Base-by-base conservation (phyloP, 2,113 vertebrate genomes). In the Hippocampus zosterae region DNA sequence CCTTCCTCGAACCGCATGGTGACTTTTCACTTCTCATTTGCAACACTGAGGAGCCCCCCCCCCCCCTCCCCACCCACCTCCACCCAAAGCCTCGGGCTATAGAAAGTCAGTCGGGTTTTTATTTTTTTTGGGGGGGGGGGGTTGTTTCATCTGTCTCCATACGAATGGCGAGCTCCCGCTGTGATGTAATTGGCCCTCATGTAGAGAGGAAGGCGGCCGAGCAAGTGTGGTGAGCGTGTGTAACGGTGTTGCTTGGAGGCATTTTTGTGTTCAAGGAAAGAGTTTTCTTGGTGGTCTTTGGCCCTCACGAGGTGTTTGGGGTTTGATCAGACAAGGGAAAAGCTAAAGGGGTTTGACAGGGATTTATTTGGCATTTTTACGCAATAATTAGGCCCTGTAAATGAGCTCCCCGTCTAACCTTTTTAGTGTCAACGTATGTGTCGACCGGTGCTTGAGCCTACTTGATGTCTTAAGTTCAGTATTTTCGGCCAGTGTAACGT, bases 261-360 rank as follows among this genome's bases (percentile, higher is more conserved):
- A 78, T 84, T 44, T 90, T 87, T 83, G 73, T 18, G 9, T 68
- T 80, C 71, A 82, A 82, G 71, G 68, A 57, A 27, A 57, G 25
- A 67, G n/a, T 61, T 75, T 85, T 81, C 11, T 67, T 12, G 84
- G 83, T 79, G 81, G 81, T 87, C 85, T 64, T 19, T 13, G 6
- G 29, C 8, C 63, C 37, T 65, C 75, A 60, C 29, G 60, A 75
- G 70, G 55, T 6, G 21, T 23, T 23, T n/a, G 80, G 72, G 65
- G 88, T 91, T 91, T 92, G 87, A 92, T 92, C 90, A 85, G 67
- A 84, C 83, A 11, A 40, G 68, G 62, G 69, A 76, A 78, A 74
- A 75, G 80, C 79, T 85, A 81, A 91, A 83, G 68, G 60, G 68
- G 73, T 74, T 68, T 85, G 84, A 89, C 88, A 81, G 33, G 53